These are phyloP conservation scores for Cephus runcator DNA, from an alignment of 2,888 invertebrate species.

Conservation along the genomic window DNA sequence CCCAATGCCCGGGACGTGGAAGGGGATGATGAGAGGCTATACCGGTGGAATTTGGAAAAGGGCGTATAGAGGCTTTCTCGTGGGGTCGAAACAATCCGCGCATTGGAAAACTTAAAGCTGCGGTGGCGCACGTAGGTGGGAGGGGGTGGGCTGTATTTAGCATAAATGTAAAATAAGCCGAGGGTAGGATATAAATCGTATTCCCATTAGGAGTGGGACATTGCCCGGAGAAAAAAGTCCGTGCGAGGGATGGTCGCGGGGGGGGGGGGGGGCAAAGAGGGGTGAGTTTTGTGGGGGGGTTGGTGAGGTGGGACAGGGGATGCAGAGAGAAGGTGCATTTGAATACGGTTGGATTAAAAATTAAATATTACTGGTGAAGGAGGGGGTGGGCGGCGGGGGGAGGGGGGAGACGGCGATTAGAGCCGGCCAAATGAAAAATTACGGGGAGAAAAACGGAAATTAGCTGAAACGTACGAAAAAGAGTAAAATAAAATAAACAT, in stretches of 20 bases:
- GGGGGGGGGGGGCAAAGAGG: slow-evolving; percentile 5
- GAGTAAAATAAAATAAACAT: slow-evolving; percentile 4
- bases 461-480: slow-evolving; percentile 13
- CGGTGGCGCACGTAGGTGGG: slow-evolving; percentile 35
- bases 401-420: slow-evolving; percentile 19
- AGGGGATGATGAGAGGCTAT: neutral
- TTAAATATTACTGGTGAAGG: slow-evolving; percentile 57
- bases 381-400: slow-evolving; percentile 22
- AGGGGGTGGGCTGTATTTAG: slow-evolving; percentile 41
- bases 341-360: slow-evolving; percentile 63
- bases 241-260: slow-evolving; percentile 9
- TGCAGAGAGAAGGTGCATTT: slow-evolving; percentile 45
- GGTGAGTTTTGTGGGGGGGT: slow-evolving; percentile 29
- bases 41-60: slow-evolving; percentile 14
- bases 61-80: slow-evolving; percentile 9
- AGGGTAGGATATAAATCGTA: slow-evolving; percentile 60
- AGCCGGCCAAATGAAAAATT: slow-evolving; percentile 23
- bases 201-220: slow-evolving; percentile 57
- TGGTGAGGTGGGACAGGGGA: slow-evolving; percentile 26
- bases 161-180: slow-evolving; percentile 60
- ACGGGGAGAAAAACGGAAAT: slow-evolving; percentile 23
- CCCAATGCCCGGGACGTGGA: too few species aligned
- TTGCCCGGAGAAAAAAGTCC: slow-evolving; percentile 13
- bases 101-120: slow-evolving; percentile 6
- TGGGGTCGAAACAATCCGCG: too few species aligned